Conservation (phyloP, 2,888 invertebrate genomes). For the Sipha maydis region DNA sequence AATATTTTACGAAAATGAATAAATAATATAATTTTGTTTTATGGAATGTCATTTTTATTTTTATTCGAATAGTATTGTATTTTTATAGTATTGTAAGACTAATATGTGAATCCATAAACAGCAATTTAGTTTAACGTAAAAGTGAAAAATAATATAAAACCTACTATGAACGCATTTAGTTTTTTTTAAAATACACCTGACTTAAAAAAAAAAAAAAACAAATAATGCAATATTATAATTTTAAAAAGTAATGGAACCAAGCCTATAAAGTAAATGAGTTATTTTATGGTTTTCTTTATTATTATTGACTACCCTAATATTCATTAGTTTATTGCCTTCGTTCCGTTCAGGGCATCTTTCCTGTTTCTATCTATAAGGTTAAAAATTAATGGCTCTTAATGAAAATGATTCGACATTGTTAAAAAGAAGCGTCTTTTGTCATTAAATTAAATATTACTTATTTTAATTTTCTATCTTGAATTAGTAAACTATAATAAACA, state of each 20-base stretch:
- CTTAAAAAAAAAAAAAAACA: not conserved
- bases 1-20: no score
- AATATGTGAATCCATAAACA: not conserved
- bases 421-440: conserved; percentile 9
- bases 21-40: no score
- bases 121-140: not conserved
- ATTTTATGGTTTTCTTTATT: conserved; percentile 15
- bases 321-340: conserved; percentile 39
- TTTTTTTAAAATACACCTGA: conserved; percentile 5
- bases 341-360: conserved; percentile 17
- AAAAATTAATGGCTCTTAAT: conserved; percentile 37
- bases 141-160: not conserved
- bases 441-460: conserved; percentile 1
- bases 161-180: not conserved
- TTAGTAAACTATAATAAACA: no score
- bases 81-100: not conserved
- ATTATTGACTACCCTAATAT: conserved; percentile 22
- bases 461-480: not conserved
- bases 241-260: conserved; percentile 3
- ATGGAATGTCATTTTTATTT: no score
- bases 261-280: conserved; percentile 31
- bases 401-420: conserved; percentile 40
- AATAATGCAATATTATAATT: not conserved
- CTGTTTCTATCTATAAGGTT: conserved; percentile 1
- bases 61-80: no score